phyloP scores from a whole-genome alignment of 2,113 vertebrate species.

The Ia io region DNA sequence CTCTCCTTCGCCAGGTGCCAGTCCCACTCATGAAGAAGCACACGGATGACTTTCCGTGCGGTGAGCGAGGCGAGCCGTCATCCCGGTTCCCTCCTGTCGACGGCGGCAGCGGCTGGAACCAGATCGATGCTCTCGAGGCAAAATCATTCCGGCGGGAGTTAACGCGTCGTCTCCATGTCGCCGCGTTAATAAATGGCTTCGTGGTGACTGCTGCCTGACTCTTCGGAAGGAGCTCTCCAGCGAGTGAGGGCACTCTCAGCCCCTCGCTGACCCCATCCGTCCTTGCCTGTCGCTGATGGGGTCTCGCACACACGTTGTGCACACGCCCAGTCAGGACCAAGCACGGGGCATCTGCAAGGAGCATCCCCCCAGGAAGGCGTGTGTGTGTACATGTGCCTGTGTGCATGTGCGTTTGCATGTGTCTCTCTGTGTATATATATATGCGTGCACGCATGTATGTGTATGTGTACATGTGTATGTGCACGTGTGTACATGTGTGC shows the following conservation, averaged over 20 bases:
- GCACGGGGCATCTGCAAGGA: neutral
- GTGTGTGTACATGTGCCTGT: neutral
- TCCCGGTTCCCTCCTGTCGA: conserved; percentile 49
- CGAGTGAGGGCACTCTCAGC: neutral
- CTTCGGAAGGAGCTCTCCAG: conserved; percentile 11
- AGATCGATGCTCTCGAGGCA: conserved; percentile 53
- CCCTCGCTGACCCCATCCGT: neutral
- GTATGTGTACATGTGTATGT: too few species aligned
- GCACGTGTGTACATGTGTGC: fast-evolving
- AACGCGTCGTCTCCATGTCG: neutral
- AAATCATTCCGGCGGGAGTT: conserved; percentile 41
- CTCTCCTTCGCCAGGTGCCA: conserved; percentile 37
- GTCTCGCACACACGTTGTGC: neutral
- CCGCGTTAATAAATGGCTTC: conserved; percentile 43
- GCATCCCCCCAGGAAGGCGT: neutral
- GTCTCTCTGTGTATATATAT: fast-evolving
- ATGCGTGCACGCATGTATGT: too few species aligned
- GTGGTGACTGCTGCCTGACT: neutral
- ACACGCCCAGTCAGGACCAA: neutral
- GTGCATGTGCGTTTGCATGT: neutral
- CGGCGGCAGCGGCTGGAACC: conserved; percentile 6
- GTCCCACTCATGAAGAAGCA: neutral
- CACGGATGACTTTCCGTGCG: conserved; percentile 59
- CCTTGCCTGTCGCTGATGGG: neutral
- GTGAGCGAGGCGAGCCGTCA: conserved; percentile 51